Conservation (phyloP, 2,888 invertebrate species). For the Aspidapion aeneum region DNA sequence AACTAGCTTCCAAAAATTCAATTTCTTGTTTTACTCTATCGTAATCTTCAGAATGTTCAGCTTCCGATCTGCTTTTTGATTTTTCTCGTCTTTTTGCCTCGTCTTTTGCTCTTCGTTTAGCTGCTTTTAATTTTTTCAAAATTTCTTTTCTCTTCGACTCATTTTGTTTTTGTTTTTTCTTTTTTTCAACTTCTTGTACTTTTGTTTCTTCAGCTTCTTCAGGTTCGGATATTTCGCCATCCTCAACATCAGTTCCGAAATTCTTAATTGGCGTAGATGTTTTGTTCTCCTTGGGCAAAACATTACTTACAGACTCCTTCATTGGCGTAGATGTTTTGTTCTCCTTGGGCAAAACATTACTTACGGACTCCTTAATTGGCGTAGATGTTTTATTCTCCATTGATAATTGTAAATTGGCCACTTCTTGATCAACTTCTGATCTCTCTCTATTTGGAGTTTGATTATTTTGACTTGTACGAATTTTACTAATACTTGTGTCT, state of each 20-base stretch:
- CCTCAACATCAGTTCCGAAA: not conserved
- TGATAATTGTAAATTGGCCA: too few species aligned
- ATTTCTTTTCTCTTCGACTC: not conserved
- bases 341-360: not conserved
- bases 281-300: not conserved
- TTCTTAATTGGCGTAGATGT: not conserved
- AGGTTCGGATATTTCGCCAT: too few species aligned
- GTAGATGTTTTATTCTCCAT: too few species aligned
- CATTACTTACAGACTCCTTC: not conserved
- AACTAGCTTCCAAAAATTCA: not conserved
- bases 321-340: not conserved
- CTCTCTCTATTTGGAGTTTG: too few species aligned
- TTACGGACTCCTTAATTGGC: not conserved
- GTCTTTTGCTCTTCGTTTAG: not conserved
- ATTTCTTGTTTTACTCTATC: not conserved
- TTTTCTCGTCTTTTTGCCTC: constrained; percentile 7
- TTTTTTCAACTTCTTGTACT: not conserved
- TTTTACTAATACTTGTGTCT: too few species aligned
- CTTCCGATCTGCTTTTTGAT: not conserved
- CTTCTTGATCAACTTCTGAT: too few species aligned
- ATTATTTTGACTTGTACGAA: too few species aligned
- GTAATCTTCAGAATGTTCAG: not conserved
- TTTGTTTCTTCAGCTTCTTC: not conserved
- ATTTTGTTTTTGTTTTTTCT: not conserved
- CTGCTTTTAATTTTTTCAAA: constrained; percentile 4